Base-by-base conservation (phyloP, 2,797 vertebrate genomes). In the Molothrus ater region DNA sequence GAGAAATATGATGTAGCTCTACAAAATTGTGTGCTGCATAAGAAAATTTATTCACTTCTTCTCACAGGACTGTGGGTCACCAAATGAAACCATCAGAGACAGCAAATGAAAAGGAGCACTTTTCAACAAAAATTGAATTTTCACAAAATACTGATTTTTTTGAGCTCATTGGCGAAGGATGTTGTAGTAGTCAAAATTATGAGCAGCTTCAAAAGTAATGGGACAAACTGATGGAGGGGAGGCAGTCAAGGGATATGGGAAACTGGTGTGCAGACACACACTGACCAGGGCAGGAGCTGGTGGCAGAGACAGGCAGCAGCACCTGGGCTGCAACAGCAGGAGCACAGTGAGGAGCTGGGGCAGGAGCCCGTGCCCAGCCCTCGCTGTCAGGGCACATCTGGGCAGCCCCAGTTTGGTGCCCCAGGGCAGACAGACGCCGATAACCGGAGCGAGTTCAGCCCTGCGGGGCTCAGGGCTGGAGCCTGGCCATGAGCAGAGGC, bases 391-490 rank as follows among this genome's bases (percentile, higher is more conserved):
- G n/a, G 54, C n/a, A 11, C 59, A 10, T 6, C 60, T 51, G 54
- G 43, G 9, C 56, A 26, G 26, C 40, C 4, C 5, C n/a, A 6
- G 6, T 3, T 24, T 4, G 21, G 48, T 61, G 63, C 14, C 26
- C 20, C 21, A 28, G 4, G 0, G 43, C 81, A 63, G 51, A 48
- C 20, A 18, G 47, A 9, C 1, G 0, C 21, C 0, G 0, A 71
- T 6, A 20, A 14, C 25, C 7, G 0, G 28, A 13, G 20, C 0
- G 28, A 51, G n/a, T 8, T 74, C 51, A 32, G 4, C 7, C 50
- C 51, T 3, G 4, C 6, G 9, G 24, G 0, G n/a, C 72, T 47
- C 34, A 3, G 48, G 47, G 42, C 32, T 40, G 59, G 53, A 82
- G 47, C 5, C 4, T 4, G 8, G 11, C 42, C 1, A 3, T 2